A percentile compares a stretch with the other conserved stretches of the same genome.
Evolutionary conservation across 2,797 vertebrate genomes (phyloP).

Genomic region (Manis crassicaudata): DNA sequence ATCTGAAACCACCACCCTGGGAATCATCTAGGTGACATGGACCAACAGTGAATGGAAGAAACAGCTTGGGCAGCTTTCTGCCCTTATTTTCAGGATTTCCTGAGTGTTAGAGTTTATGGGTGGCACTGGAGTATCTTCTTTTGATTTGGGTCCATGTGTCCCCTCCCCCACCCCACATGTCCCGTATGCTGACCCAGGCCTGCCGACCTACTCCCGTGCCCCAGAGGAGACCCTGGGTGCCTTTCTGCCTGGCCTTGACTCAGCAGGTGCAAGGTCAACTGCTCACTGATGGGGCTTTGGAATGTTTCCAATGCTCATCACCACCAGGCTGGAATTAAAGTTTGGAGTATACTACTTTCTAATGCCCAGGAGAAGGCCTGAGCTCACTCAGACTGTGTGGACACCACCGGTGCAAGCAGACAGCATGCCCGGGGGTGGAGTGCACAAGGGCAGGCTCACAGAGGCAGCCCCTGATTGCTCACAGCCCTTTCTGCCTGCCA

Average conservation of each 20-base stretch:
- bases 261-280: neutral
- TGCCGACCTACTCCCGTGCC: neutral
- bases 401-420: neutral
- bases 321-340: neutral
- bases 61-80: neutral
- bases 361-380: neutral
- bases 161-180: neutral
- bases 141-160: neutral
- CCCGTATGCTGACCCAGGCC: neutral
- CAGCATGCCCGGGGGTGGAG: accelerated
- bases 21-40: neutral
- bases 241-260: neutral
- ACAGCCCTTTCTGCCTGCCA: neutral
- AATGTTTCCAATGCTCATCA: too few relatives aligned
- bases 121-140: neutral
- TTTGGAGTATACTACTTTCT: neutral
- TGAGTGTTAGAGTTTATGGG: neutral
- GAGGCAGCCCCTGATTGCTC: neutral
- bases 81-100: neutral
- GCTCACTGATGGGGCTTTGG: neutral
- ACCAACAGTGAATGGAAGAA: neutral
- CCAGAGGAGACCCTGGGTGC: too few relatives aligned
- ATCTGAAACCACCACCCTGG: neutral
- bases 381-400: too few relatives aligned
- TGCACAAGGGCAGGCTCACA: neutral